Base-by-base conservation (phyloP, 2,113 vertebrate species). In the Neogale vison region DNA sequence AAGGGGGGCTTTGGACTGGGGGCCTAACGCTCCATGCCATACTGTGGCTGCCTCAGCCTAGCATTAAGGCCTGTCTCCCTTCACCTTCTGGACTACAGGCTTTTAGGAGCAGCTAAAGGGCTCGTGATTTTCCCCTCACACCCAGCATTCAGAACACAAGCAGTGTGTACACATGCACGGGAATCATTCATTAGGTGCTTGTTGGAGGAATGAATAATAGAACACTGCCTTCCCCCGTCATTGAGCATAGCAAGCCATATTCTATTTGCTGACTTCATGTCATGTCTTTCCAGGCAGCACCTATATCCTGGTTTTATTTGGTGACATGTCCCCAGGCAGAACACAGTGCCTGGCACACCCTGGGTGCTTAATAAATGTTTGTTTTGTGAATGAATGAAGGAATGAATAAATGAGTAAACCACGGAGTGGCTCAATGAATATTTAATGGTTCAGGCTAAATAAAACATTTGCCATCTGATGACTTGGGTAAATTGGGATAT, bases 401-500 rank as follows among this genome's bases (percentile, higher is more conserved):
- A 93, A 72, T 59, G 63, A 61, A 71, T 80, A 57, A 71, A 63
- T 59, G 85, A 59, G 65, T 88, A 71, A 87, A 7, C n/a, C 7
- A 36, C 1, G 2, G 72, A 83, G 87, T n/a, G 3, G 39, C 57
- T 97, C 71, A 4, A 87, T 96, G 81, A 97, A 97, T 98, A 95
- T 65, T 98, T 96, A 93, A 97, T 96, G 69, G 96, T 67, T 65
- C 50, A 42, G 81, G 80, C 87, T 98, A 96, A 98, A 98, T 98
- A 98, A 98, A 98, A 97, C 95, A 97, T 98, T 94, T 83, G 83
- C 97, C 97, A 98, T 84, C 96, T 98, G 98, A 97, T 95, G 95
- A 98, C 96, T 97, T 59, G 92, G 92, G 82, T 96, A 76, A 63
- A 55, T 65, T 45, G 63, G 95, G 84, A 77, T 92, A 63, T 79